phyloP scores from a whole-genome alignment of 2,888 invertebrate species.

The Lamellibrachia columna region DNA sequence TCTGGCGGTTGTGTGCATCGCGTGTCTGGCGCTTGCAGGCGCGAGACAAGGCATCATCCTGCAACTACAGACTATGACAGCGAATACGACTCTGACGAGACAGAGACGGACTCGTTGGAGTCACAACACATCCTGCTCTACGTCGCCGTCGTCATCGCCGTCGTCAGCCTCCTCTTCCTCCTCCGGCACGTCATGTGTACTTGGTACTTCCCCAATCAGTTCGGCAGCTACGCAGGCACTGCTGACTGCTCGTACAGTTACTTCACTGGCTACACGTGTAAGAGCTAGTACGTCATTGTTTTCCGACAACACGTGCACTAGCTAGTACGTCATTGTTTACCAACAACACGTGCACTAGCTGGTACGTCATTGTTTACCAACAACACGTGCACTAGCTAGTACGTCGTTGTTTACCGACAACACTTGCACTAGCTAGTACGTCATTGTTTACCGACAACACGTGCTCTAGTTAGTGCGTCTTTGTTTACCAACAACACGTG shows the following conservation, averaged over 20 bases:
- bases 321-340: not conserved
- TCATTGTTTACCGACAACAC: too few species aligned
- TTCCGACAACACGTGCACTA: not conserved
- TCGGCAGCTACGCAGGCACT: not conserved
- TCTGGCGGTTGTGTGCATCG: too few species aligned
- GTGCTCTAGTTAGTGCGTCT: too few species aligned
- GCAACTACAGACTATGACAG: not conserved
- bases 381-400: not conserved
- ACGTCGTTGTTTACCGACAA: not conserved
- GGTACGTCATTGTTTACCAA: not conserved
- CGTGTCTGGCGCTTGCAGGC: too few species aligned
- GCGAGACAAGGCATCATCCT: not conserved
- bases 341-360: not conserved
- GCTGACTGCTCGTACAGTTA: not conserved
- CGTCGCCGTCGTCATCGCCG: conserved; percentile 4
- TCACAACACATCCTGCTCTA: not conserved
- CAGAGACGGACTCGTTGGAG: not conserved
- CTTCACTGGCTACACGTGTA: not conserved
- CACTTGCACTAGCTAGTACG: too few species aligned
- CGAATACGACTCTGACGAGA: not conserved
- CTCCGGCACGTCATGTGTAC: not conserved
- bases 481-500: too few species aligned
- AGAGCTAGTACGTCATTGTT: not conserved
- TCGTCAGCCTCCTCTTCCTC: not conserved
- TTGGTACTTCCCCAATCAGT: not conserved